Conservation (phyloP, 2,113 vertebrate species). For the Chloropsis cyanopogon region DNA sequence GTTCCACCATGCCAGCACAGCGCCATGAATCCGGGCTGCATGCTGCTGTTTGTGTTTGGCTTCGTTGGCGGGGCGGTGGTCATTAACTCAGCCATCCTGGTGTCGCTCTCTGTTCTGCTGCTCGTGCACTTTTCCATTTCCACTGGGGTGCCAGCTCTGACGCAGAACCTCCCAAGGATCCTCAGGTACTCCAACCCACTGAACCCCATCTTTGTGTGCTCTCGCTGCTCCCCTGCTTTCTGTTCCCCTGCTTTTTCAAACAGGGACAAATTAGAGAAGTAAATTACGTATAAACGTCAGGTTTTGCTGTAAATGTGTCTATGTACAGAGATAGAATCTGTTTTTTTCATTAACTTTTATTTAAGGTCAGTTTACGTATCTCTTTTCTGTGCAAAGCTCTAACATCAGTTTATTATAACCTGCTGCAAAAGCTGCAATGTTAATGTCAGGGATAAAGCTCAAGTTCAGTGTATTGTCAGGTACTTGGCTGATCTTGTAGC, state of each 20-base stretch:
- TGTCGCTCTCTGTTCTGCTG: constrained; percentile 96
- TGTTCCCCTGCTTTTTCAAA: not conserved
- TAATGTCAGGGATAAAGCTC: not conserved
- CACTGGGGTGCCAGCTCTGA: constrained; percentile 88
- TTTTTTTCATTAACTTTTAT: not conserved
- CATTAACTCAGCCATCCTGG: constrained; percentile 96
- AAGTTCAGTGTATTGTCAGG: not conserved
- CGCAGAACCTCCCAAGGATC: constrained; percentile 86
- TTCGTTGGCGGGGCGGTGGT: constrained; percentile 98
- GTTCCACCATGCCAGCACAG: constrained; percentile 85
- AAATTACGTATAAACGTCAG: not conserved
- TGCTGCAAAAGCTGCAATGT: not conserved
- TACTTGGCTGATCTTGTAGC: not conserved
- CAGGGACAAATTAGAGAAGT: not conserved
- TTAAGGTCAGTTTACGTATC: not conserved
- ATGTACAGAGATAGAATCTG: accelerated
- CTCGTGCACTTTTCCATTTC: constrained; percentile 98
- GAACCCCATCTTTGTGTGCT: not conserved
- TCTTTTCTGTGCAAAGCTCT: not conserved
- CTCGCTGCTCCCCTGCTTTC: not conserved
- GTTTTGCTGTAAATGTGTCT: not conserved
- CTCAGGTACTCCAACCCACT: constrained; percentile 83
- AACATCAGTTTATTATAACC: not conserved
- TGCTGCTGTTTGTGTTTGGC: constrained; percentile 99
- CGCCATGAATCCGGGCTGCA: constrained; percentile 98